These are phyloP conservation scores for Euwallacea fornicatus DNA, from an alignment of 1,140 invertebrate genomes.

Conservation along the genomic window DNA sequence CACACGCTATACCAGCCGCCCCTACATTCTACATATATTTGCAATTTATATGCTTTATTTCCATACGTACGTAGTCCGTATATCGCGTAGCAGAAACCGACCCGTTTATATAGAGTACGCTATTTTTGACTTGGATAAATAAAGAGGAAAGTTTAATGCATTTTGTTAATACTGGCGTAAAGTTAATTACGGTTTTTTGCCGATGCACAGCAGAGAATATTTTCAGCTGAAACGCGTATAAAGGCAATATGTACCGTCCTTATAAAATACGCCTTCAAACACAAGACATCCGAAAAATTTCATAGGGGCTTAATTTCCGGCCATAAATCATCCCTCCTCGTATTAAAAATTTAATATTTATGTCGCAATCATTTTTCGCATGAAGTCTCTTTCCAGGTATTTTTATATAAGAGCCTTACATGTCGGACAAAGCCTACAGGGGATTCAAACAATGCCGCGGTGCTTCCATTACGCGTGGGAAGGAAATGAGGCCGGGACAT, in stretches of 20 bases:
- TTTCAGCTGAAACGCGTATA: too few species aligned
- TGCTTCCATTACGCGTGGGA: too few species aligned
- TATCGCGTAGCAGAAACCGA: slow-evolving; percentile 3
- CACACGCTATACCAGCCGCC: not conserved
- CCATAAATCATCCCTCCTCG: slow-evolving; percentile 38
- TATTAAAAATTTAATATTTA: slow-evolving; percentile 42
- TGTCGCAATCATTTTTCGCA: slow-evolving; percentile 36
- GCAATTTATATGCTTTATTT: slow-evolving; percentile 26
- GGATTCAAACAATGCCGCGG: too few species aligned
- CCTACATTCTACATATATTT: slow-evolving; percentile 19
- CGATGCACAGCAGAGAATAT: too few species aligned
- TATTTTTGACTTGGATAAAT: slow-evolving; percentile 5
- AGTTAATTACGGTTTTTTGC: too few species aligned
- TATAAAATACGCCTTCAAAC: slow-evolving; percentile 6
- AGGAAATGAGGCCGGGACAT: too few species aligned
- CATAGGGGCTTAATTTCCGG: slow-evolving; percentile 15
- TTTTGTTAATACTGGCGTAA: not conserved
- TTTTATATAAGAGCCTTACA: slow-evolving; percentile 2
- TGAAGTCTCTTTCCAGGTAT: slow-evolving; percentile 9
- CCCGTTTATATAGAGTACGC: slow-evolving; percentile 9
- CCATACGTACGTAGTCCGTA: slow-evolving; percentile 20
- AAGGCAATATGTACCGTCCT: too few species aligned
- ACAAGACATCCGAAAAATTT: slow-evolving; percentile 11
- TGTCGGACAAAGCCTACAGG: not conserved
- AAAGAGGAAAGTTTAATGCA: slow-evolving; percentile 1